Evolutionary conservation across 2,797 vertebrate species (phyloP).

Genomic region (Peromyscus melanophrys): DNA sequence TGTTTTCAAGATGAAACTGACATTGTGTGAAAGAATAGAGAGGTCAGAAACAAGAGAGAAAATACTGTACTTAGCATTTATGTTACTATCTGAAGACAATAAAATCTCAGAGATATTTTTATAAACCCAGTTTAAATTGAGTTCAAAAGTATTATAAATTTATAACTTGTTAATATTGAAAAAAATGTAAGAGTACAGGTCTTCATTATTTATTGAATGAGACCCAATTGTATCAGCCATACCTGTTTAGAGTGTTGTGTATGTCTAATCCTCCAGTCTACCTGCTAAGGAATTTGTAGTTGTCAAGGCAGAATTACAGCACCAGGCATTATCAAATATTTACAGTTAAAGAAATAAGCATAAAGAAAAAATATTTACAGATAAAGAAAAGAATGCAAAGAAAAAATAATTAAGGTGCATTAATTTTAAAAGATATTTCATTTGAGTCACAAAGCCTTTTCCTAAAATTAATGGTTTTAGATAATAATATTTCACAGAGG

Average conservation of each 20-base stretch:
- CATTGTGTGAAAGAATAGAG: background rate
- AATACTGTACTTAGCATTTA: background rate
- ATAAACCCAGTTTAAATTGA: background rate
- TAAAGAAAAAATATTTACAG: background rate
- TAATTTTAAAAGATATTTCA: background rate
- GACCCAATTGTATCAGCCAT: background rate
- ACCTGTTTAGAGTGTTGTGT: background rate
- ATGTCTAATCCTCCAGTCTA: background rate
- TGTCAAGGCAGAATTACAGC: background rate
- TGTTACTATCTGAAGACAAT: background rate
- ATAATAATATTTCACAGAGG: background rate
- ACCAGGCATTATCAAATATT: background rate
- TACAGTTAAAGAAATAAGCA: background rate
- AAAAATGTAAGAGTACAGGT: background rate
- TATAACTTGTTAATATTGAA: background rate
- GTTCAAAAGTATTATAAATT: background rate
- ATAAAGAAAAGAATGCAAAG: background rate
- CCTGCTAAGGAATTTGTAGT: background rate
- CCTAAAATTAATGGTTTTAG: background rate
- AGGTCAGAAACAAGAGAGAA: background rate
- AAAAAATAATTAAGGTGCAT: background rate
- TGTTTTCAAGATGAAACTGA: background rate
- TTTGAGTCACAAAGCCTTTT: background rate
- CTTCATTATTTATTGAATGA: background rate
- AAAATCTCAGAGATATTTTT: background rate